Evolutionary conservation across 64 coral and sea anemone species (phyloP).

Genomic region (Platygyra sinensis): DNA sequence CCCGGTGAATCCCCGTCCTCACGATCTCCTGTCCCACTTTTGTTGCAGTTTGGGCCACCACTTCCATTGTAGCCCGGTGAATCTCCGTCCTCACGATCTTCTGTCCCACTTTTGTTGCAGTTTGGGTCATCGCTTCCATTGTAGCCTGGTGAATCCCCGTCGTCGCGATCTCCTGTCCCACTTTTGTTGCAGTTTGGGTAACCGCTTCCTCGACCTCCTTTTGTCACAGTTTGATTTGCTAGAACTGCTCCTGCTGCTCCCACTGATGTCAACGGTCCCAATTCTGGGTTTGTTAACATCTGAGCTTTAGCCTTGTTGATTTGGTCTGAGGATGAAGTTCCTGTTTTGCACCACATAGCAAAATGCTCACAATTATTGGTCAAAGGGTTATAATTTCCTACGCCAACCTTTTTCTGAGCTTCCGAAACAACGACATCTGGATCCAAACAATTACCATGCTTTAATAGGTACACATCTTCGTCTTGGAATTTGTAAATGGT

Average conservation of each 20-base stretch:
- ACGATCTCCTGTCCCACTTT: too few relatives aligned
- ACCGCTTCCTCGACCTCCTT: neutral
- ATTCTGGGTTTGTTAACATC: neutral
- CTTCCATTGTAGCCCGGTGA: too few relatives aligned
- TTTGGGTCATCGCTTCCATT: too few relatives aligned
- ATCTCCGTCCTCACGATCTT: too few relatives aligned
- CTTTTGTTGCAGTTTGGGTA: too few relatives aligned
- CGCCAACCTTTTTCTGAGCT: neutral
- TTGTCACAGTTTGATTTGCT: neutral
- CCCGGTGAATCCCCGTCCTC: too few relatives aligned
- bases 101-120: too few relatives aligned
- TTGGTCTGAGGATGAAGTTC: constrained; percentile 14
- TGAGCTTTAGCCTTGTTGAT: neutral
- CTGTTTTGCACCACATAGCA: constrained; percentile 43
- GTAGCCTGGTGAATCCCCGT: neutral
- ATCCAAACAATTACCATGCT: neutral
- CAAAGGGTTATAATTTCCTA: neutral
- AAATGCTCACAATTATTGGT: constrained; percentile 52
- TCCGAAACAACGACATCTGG: neutral
- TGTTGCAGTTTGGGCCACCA: too few relatives aligned
- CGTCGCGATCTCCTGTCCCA: neutral
- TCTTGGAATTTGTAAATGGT: neutral
- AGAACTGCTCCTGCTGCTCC: neutral
- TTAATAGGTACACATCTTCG: neutral
- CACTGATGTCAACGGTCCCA: neutral